Percentiles rank a stretch among this genome's conserved stretches.
These are phyloP conservation scores for Lordiphosa andalusiaca DNA, from an alignment of 2,888 invertebrate genomes.

Conservation along the genomic window DNA sequence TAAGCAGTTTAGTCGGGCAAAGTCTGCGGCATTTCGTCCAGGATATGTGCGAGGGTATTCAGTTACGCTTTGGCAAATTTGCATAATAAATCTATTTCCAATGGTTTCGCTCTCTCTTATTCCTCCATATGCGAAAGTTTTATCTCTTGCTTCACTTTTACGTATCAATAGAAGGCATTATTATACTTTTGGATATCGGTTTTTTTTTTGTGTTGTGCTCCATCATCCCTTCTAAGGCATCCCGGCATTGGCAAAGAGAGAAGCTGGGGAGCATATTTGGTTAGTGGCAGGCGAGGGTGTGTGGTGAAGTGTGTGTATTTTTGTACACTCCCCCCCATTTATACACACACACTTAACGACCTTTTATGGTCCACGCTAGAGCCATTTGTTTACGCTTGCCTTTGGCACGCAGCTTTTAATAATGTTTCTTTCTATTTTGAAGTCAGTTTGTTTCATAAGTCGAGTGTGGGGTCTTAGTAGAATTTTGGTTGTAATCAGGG, in stretches of 20 bases:
- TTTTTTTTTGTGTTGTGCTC: slow-evolving; percentile 5
- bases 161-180: slow-evolving; percentile 52
- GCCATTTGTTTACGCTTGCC: slow-evolving; percentile 41
- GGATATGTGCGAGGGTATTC: slow-evolving; percentile 24
- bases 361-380: slow-evolving; percentile 44
- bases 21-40: background rate
- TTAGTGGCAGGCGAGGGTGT: slow-evolving; percentile 36
- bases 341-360: slow-evolving; percentile 41
- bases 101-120: slow-evolving; percentile 47
- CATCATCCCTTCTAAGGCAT: slow-evolving; percentile 4
- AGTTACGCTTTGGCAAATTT: slow-evolving; percentile 67
- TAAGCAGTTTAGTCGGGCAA: slow-evolving; percentile 55
- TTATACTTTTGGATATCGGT: slow-evolving; percentile 22
- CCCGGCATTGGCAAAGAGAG: background rate
- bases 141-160: slow-evolving; percentile 32
- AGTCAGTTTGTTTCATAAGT: too few species aligned
- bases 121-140: slow-evolving; percentile 16
- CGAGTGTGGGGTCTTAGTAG: too few species aligned
- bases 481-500: too few species aligned
- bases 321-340: slow-evolving; percentile 36
- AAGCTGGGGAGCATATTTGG: slow-evolving; percentile 51
- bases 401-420: slow-evolving; percentile 7
- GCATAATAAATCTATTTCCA: slow-evolving; percentile 76
- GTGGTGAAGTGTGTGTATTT: slow-evolving; percentile 13
- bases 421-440: too few species aligned